Evolutionary conservation across 2,797 vertebrate genomes (phyloP).

Genomic region (Chaetodon trifasciatus): DNA sequence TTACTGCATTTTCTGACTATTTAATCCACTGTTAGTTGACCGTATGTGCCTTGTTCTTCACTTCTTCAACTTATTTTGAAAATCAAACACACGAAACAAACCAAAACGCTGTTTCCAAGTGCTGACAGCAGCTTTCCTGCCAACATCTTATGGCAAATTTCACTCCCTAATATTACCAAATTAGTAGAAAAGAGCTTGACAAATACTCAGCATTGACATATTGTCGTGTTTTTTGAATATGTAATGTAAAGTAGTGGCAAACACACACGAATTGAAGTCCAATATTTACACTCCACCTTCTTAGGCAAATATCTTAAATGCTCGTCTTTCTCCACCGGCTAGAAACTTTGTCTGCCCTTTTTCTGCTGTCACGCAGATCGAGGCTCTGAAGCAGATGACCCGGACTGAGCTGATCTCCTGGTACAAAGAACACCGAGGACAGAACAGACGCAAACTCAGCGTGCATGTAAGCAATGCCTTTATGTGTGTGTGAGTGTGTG

Average conservation of each 20-base stretch:
- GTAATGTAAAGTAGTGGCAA: neutral
- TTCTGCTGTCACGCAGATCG: conserved; percentile 87
- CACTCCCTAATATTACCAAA: too few species aligned
- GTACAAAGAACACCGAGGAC: conserved; percentile 89
- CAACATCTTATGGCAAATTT: too few species aligned
- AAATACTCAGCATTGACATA: too few species aligned
- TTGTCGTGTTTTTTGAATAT: neutral
- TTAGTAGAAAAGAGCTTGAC: neutral
- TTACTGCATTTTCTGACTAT: neutral
- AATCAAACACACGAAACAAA: too few species aligned
- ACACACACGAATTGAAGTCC: neutral
- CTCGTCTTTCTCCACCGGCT: neutral
- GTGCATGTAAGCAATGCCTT: conserved; percentile 89
- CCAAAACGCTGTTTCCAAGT: too few species aligned
- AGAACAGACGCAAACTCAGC: conserved; percentile 90
- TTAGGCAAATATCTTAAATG: neutral
- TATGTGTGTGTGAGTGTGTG: neutral
- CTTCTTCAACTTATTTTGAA: too few species aligned
- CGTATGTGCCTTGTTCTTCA: neutral
- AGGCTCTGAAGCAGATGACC: conserved; percentile 92
- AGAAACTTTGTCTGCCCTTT: neutral
- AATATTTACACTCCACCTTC: neutral
- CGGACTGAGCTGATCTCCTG: conserved; percentile 89
- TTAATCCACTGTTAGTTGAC: neutral
- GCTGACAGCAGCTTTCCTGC: too few species aligned